phyloP scores from a whole-genome alignment of 2,888 invertebrate species.

The Bursaphelenchus okinawaensis region DNA sequence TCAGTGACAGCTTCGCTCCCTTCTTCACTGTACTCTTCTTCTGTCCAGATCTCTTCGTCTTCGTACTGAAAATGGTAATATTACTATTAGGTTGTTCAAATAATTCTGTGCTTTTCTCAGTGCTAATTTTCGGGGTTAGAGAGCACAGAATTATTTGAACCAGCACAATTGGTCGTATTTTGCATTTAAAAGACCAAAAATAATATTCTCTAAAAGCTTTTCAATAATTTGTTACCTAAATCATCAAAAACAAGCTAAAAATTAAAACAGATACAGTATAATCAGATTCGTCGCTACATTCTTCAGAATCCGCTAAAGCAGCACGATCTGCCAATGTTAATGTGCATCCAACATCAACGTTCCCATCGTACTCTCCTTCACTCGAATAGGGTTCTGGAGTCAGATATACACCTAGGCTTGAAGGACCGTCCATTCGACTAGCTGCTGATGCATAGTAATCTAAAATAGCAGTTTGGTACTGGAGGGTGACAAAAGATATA shows the following conservation, averaged over 20 bases:
- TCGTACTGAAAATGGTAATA: slow-evolving; percentile 25
- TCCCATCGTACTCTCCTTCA: slow-evolving; percentile 30
- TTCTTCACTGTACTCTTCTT: slow-evolving; percentile 18
- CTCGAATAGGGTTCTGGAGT: slow-evolving; percentile 32
- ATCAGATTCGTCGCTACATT: slow-evolving; percentile 21
- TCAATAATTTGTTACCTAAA: too few relatives aligned
- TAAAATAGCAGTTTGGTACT: slow-evolving; percentile 9
- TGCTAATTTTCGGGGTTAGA: slow-evolving; percentile 1
- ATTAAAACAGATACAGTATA: too few relatives aligned
- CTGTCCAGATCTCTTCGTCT: slow-evolving; percentile 11
- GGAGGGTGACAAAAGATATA: too few relatives aligned
- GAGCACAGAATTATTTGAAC: too few relatives aligned
- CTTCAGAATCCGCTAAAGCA: slow-evolving; percentile 41
- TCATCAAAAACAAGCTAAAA: too few relatives aligned
- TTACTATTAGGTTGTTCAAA: neutral
- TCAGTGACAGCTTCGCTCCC: slow-evolving; percentile 12
- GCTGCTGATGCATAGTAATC: slow-evolving; percentile 16
- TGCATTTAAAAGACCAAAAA: too few relatives aligned
- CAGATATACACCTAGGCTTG: slow-evolving; percentile 35
- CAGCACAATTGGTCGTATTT: too few relatives aligned
- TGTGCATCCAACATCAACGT: slow-evolving; percentile 46
- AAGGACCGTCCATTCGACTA: slow-evolving; percentile 17
- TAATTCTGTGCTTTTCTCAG: neutral
- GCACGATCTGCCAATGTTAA: slow-evolving; percentile 46
- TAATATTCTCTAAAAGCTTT: too few relatives aligned